These are phyloP conservation scores for Drosophila cracens DNA, from an alignment of 2,888 invertebrate species.

Conservation along the genomic window DNA sequence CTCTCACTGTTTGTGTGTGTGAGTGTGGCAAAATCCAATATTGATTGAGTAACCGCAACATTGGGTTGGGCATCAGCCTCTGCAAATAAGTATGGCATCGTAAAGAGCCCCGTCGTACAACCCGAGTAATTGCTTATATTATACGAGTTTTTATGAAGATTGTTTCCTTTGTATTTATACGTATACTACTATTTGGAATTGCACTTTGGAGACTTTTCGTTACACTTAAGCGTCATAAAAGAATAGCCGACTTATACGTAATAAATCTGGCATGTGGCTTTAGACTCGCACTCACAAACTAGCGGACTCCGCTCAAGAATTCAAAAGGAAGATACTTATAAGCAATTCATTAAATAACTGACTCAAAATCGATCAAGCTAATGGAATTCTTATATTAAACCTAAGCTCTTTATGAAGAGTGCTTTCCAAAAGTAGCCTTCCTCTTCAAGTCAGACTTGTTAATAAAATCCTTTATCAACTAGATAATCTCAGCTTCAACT, in stretches of 20 bases:
- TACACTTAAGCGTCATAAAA: constrained; percentile 51
- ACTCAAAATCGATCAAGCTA: neutral
- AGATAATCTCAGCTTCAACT: neutral
- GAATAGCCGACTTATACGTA: constrained; percentile 13
- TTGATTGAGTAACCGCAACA: constrained; percentile 73
- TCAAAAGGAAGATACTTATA: neutral
- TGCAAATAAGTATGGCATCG: constrained; percentile 66
- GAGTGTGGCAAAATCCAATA: constrained; percentile 65
- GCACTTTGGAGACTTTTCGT: constrained; percentile 56
- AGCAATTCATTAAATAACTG: neutral
- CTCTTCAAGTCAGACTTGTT: neutral
- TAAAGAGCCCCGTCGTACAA: constrained; percentile 33
- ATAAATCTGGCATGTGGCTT: constrained; percentile 37
- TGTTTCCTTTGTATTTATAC: constrained; percentile 45
- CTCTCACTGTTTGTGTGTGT: constrained; percentile 2
- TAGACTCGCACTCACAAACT: constrained; percentile 3
- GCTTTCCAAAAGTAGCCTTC: neutral
- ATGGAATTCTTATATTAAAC: neutral
- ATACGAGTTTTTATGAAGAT: constrained; percentile 68
- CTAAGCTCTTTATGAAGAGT: neutral
- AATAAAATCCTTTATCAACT: neutral
- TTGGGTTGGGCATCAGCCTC: constrained; percentile 48
- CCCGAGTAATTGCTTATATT: constrained; percentile 57
- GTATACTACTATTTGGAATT: constrained; percentile 43
- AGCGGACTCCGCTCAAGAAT: neutral